Base-by-base conservation (phyloP, 2,797 vertebrate species). In the Acanthis flammea region DNA sequence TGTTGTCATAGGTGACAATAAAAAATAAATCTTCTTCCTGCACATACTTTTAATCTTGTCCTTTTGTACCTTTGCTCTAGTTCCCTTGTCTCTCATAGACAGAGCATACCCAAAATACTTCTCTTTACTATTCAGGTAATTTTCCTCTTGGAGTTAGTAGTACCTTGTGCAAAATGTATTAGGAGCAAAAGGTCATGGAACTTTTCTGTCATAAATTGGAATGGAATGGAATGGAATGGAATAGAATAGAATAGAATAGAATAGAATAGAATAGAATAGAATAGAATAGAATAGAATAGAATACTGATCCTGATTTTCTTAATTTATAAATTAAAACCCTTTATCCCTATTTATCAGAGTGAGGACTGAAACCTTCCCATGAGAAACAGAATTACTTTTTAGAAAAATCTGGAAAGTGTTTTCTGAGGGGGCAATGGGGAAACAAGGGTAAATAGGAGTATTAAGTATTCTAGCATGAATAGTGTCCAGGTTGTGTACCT, bases 111-210 rank as follows among this genome's bases (percentile, higher is more conserved):
- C 37, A 73, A 76, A 28, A 44, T 60, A 19, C 12, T 42, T 55
- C 22, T 68, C 3, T 60, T 68, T 50, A 51, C 4, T 68, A 2
- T 24, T 75, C 23, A 18, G 27, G 17, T 50, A 54, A 45, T 45
- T 71, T 75, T 79, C 10, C 21, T 86, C 19, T 45, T 78, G 18
- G 15, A 48, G 68, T 79, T 51, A 67, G 8, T 18, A 48, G 13
- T 21, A 78, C 1, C 0, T 0, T 1, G 8, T 42, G 18, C 17
- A 79, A 86, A 19, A 45, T 6, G 0, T 11, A 31, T n/a, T 60
- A 33, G 30, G 22, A 63, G 60, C n/a, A 76, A 35, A 24, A 44
- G 1, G 27, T 68, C 30, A 67, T 27, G 14, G 50, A 13, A 2
- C 9, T 27, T 75, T 71, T 61, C 6, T 54, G 70, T 33, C 14